Conservation (phyloP, 2,113 vertebrate genomes). For the Archocentrus centrarchus region DNA sequence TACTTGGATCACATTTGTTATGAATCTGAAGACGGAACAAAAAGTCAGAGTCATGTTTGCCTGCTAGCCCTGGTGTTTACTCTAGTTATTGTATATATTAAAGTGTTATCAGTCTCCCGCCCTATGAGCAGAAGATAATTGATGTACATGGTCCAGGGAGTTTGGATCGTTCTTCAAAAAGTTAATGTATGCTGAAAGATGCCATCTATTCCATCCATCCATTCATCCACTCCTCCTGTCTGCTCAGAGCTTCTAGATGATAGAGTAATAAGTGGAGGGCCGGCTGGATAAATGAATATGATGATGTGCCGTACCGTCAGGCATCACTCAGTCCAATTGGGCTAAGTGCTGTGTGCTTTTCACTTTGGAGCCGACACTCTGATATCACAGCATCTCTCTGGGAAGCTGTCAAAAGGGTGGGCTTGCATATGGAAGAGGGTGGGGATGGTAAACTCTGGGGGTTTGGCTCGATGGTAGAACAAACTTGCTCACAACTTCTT, state of each 20-base stretch:
- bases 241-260: conserved; percentile 36
- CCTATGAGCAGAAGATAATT: conserved; percentile 39
- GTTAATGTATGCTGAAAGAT: conserved; percentile 29
- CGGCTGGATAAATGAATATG: conserved; percentile 57
- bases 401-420: conserved; percentile 11
- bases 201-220: conserved; percentile 22
- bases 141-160: conserved; percentile 11
- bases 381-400: conserved; percentile 17
- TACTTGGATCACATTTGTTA: background rate
- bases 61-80: background rate
- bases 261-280: conserved; percentile 35
- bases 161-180: conserved; percentile 43
- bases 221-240: conserved; percentile 14
- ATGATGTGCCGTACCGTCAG: conserved; percentile 39
- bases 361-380: background rate
- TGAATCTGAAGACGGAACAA: background rate
- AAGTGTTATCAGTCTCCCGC: conserved; percentile 5
- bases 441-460: background rate
- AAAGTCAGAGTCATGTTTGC: background rate
- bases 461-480: conserved; percentile 1
- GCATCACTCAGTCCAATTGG: conserved; percentile 57
- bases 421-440: background rate
- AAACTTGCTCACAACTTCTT: background rate
- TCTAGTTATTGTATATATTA: conserved; percentile 9
- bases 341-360: conserved; percentile 52